Conservation (phyloP, 1,140 invertebrate genomes). For the Oscheius sp. region DNA sequence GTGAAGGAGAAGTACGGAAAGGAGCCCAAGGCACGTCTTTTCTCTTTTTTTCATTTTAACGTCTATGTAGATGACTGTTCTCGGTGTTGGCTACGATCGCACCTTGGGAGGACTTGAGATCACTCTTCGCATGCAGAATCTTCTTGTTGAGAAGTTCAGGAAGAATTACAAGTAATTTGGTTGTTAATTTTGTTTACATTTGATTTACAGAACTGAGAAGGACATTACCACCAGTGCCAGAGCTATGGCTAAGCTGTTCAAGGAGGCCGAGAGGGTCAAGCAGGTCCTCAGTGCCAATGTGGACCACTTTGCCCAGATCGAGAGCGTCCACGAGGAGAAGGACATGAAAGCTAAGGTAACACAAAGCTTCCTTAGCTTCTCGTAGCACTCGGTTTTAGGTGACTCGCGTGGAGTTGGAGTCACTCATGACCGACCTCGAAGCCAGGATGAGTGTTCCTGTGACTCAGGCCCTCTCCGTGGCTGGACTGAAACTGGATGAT, state of each 20-base stretch:
- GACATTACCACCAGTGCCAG: conserved; percentile 31
- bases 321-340: conserved; percentile 87
- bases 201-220: background rate
- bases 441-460: conserved; percentile 76
- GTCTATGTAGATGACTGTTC: conserved; percentile 70
- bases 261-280: conserved; percentile 92
- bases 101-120: conserved; percentile 90
- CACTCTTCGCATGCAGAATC: conserved; percentile 80
- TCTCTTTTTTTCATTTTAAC: background rate
- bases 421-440: conserved; percentile 79
- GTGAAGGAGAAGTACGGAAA: conserved; percentile 64
- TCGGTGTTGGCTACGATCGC: conserved; percentile 84
- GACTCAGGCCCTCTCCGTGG: conserved; percentile 74
- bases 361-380: background rate
- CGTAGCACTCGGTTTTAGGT: background rate
- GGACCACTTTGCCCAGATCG: conserved; percentile 69
- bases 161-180: conserved; percentile 69
- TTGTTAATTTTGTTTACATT: background rate
- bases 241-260: conserved; percentile 90
- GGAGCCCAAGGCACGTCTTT: conserved; percentile 79
- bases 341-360: conserved; percentile 80
- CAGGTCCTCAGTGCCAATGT: conserved; percentile 65
- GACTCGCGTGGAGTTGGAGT: conserved; percentile 78
- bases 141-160: conserved; percentile 83
- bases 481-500: conserved; percentile 68